These are phyloP conservation scores for Elgaria multicarinata DNA, from an alignment of 2,113 vertebrate species.

Conservation along the genomic window DNA sequence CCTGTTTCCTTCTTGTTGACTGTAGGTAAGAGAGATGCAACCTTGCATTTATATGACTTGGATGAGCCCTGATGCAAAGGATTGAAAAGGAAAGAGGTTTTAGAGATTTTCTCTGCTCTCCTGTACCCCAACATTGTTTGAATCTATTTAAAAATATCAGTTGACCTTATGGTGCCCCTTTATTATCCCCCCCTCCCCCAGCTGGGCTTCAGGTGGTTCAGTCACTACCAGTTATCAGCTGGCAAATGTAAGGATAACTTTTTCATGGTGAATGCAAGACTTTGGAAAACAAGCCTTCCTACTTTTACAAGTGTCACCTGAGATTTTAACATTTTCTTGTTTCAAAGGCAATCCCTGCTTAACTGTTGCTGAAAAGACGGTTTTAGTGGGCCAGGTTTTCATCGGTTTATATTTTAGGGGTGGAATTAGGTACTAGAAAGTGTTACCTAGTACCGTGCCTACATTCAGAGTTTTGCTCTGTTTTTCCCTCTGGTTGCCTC, in stretches of 20 bases:
- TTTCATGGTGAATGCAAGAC: slow-evolving; percentile 52
- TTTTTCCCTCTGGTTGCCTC: slow-evolving; percentile 25
- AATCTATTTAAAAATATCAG: slow-evolving; percentile 41
- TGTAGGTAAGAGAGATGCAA: slow-evolving; percentile 64
- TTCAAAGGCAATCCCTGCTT: slow-evolving; percentile 65
- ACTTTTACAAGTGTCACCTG: slow-evolving; percentile 48
- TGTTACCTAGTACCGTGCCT: neutral
- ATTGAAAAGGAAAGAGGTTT: slow-evolving; percentile 70
- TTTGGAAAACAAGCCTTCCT: slow-evolving; percentile 63
- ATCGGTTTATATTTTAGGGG: slow-evolving; percentile 48
- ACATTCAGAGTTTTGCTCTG: slow-evolving; percentile 40
- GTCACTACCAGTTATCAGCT: slow-evolving; percentile 59
- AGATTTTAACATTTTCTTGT: slow-evolving; percentile 67
- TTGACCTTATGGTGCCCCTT: slow-evolving; percentile 61
- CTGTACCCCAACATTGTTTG: slow-evolving; percentile 45
- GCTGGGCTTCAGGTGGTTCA: slow-evolving; percentile 65
- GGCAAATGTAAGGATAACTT: slow-evolving; percentile 48
- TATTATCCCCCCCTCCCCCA: slow-evolving; percentile 35
- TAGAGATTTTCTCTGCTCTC: slow-evolving; percentile 62
- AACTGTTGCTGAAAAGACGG: slow-evolving; percentile 42
- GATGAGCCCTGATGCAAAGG: slow-evolving; percentile 61
- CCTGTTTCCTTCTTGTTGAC: slow-evolving; percentile 73
- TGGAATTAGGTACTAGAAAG: slow-evolving; percentile 26
- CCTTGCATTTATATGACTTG: slow-evolving; percentile 49
- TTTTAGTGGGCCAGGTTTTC: slow-evolving; percentile 49